A percentile compares a stretch with the other conserved stretches of the same genome.
Evolutionary conservation across 1,140 invertebrate genomes (phyloP).

Genomic region (Panulirus ornatus): DNA sequence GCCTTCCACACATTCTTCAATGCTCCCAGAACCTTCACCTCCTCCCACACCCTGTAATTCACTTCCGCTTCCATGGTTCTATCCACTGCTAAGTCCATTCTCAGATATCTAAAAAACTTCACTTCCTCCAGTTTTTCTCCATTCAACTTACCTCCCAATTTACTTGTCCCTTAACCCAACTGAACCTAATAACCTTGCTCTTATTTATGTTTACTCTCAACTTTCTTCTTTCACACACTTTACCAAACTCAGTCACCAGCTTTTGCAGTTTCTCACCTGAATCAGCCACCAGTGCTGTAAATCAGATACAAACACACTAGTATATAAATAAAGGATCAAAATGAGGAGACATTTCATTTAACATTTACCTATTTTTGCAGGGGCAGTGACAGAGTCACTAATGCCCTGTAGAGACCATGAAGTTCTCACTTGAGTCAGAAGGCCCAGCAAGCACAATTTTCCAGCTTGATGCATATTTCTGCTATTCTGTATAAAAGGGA

Average conservation of each 20-base stretch:
- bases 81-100: no score
- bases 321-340: not conserved
- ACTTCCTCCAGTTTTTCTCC: no score
- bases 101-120: no score
- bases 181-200: no score
- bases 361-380: not conserved
- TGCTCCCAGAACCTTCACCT: no score
- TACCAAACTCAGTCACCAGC: not conserved
- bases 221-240: no score
- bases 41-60: no score
- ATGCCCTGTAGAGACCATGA: not conserved
- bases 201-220: no score
- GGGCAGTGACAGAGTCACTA: not conserved
- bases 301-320: not conserved
- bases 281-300: not conserved
- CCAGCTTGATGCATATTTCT: not conserved
- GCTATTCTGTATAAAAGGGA: not conserved
- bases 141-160: no score
- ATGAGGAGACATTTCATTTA: not conserved
- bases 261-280: not conserved
- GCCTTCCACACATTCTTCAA: no score
- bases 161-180: no score
- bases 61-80: no score
- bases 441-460: not conserved
- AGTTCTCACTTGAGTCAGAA: not conserved